Base-by-base conservation (phyloP, 2,888 invertebrate genomes). In the Metalampra italica region DNA sequence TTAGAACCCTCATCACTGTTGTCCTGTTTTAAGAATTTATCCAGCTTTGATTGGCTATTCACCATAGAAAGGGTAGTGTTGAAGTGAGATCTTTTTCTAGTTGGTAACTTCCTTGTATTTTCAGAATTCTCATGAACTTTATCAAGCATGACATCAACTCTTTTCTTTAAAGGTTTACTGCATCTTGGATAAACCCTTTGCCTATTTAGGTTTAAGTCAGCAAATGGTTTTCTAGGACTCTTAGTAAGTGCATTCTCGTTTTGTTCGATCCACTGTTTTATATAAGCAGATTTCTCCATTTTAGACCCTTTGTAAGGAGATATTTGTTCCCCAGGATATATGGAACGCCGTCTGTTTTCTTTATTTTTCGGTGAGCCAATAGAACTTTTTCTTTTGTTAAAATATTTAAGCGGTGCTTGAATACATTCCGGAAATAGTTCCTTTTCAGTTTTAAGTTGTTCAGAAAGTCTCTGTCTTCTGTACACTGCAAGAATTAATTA, bases 381-480 rank as follows among this genome's bases (percentile, higher is more conserved):
- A n/a, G 55, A 54, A 56, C 72, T 76, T 68, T 76, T 87, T 48
- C 77, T 77, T 64, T 80, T 87, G 57, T 89, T 88, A 51, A 50
- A 71, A 65, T 88, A 88, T 57, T 80, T 86, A 15, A 56, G 48
- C 42, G 78, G 77, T 51, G 84, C 88, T 71, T 88, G 86, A 55
- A 89, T 86, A 54, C 84, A 83, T 60, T 78, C 62, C 49, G 88
- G 87, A 53, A 89, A 89, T n/a, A 87, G 4, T 54, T 82, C 70
- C 57, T 77, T 86, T 68, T 89, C 88, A 43, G 75, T 55, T 66
- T 75, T 82, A 43, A 81, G 58, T 51, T 79, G 74, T 49, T 85
- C 82, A 45, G 81, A 85, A 49, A 78, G 50, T 54, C 80, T 71
- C 40, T 70, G 65, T 39, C 68, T 69, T 59, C 57, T 75, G 46